phyloP scores from a whole-genome alignment of 2,797 vertebrate genomes.

The Percopsis omiscomaycus region DNA sequence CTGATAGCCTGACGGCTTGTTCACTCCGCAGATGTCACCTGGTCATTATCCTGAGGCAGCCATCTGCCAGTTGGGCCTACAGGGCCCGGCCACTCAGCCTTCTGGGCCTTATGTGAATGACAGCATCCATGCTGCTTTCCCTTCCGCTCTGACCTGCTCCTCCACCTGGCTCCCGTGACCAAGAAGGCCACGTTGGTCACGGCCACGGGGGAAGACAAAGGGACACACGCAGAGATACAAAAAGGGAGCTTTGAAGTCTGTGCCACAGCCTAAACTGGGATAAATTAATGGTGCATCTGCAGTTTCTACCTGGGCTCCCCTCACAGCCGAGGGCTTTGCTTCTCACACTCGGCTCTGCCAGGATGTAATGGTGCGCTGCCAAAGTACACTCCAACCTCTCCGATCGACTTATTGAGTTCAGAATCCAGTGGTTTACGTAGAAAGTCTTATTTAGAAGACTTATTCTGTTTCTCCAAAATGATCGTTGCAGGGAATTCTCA shows the following conservation, averaged over 20 bases:
- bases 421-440: conserved; percentile 17
- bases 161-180: conserved; percentile 50
- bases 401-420: conserved; percentile 14
- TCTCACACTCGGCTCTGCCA: conserved; percentile 53
- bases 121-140: conserved; percentile 51
- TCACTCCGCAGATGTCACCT: conserved; percentile 74
- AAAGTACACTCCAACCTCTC: conserved; percentile 52
- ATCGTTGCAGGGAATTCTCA: conserved; percentile 24
- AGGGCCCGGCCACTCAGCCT: conserved; percentile 64
- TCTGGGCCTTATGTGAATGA: conserved; percentile 59
- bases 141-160: conserved; percentile 49
- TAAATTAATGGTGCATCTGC: conserved; percentile 63
- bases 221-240: conserved; percentile 41
- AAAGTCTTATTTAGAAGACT: conserved; percentile 26
- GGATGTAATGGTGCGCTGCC: conserved; percentile 45
- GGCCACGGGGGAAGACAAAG: conserved; percentile 37
- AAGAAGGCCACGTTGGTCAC: conserved; percentile 40
- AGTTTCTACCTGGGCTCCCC: conserved; percentile 53
- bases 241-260: conserved; percentile 44
- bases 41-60: conserved; percentile 67
- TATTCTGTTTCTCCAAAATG: conserved; percentile 38
- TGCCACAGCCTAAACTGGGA: conserved; percentile 47
- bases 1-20: conserved; percentile 67
- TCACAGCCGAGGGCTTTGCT: conserved; percentile 60
- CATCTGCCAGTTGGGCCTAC: conserved; percentile 72